phyloP scores from a whole-genome alignment of 2,113 vertebrate genomes.

The Clinocottus analis region DNA sequence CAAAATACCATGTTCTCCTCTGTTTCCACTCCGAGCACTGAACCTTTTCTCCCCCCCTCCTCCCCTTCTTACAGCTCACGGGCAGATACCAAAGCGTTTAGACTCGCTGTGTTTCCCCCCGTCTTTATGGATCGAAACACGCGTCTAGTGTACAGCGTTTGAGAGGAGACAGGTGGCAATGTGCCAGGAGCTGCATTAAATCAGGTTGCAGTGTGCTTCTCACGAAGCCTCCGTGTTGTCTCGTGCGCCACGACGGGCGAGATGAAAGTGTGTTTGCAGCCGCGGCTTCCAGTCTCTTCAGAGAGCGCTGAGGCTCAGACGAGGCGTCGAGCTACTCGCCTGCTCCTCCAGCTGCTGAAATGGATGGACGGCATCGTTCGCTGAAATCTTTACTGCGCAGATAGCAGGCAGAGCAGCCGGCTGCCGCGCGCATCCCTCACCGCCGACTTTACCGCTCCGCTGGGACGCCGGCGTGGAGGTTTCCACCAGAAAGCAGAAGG shows the following conservation, averaged over 20 bases:
- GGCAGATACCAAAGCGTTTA: constrained; percentile 32
- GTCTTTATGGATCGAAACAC: constrained; percentile 11
- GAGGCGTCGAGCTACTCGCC: constrained; percentile 55
- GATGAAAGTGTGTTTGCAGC: constrained; percentile 44
- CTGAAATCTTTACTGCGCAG: constrained; percentile 60
- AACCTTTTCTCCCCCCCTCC: neutral
- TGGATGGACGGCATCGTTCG: constrained; percentile 58
- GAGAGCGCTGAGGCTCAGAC: constrained; percentile 8
- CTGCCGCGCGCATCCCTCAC: constrained; percentile 50
- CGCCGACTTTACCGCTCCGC: constrained; percentile 59
- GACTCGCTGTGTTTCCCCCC: constrained; percentile 10
- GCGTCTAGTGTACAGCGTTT: constrained; percentile 18
- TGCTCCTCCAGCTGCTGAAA: constrained; percentile 49
- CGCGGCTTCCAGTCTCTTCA: constrained; percentile 28
- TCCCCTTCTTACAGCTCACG: neutral
- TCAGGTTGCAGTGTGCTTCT: constrained; percentile 44
- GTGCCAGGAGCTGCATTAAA: constrained; percentile 41
- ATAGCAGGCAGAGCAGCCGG: constrained; percentile 36
- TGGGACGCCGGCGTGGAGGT: constrained; percentile 32
- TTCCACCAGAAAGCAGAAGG: constrained; percentile 47
- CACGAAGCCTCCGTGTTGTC: constrained; percentile 38
- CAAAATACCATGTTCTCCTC: constrained; percentile 34
- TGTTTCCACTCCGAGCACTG: neutral
- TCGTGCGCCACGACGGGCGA: neutral
- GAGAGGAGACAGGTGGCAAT: constrained; percentile 34